Evolutionary conservation across 1,140 invertebrate species (phyloP), one percentile per base, ranked within the genome.

Genomic region (Neodiprion virginianus): DNA sequence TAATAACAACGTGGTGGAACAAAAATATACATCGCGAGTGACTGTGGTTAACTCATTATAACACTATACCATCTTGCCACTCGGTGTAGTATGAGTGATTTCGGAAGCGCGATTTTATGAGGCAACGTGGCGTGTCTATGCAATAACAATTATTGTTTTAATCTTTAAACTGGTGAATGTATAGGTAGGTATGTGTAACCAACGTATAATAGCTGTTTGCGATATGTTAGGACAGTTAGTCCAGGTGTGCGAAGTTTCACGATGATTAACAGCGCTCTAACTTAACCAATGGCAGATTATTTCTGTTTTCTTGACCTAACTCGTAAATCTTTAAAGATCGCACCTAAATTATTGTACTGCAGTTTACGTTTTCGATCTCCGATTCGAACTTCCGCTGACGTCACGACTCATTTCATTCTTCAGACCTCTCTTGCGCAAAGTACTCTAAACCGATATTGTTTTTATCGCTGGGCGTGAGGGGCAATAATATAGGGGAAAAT

Each of bases 221-320:
- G 53, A 61, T 61, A 14, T 61, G 53, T 61, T 61, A 61, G n/a
- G 53, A 61, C 5, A 14, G 8, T 61, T 61, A 12, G 53, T 17
- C 11, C 53, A 17, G 53, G 53, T 61, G 5, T 61, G 53, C 53
- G n/a, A 61, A 7, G 53, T 61, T 61, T 61, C 53, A 61, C 3
- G 53, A 61, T 61, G 53, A 61, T 61, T 61, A 14, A 61, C 53
- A 61, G 53, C 53, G 53, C 53, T 17, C 8, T 61, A 61, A 61
- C n/a, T 61, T 17, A 61, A 61, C 53, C 53, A 61, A 61, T 61
- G 53, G 53, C 53, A 61, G 11, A 61, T 61, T 61, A 61, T 61
- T 61, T 17, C 53, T 61, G 53, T 61, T 61, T 61, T 61, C 53
- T 61, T 17, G 53, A 17, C n/a, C 53, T 12, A 61, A 61, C 53